A percentile compares a stretch with the other conserved stretches of the same genome.
Evolutionary conservation across 2,113 vertebrate genomes (phyloP).

Genomic region (Megaceryle maxima): DNA sequence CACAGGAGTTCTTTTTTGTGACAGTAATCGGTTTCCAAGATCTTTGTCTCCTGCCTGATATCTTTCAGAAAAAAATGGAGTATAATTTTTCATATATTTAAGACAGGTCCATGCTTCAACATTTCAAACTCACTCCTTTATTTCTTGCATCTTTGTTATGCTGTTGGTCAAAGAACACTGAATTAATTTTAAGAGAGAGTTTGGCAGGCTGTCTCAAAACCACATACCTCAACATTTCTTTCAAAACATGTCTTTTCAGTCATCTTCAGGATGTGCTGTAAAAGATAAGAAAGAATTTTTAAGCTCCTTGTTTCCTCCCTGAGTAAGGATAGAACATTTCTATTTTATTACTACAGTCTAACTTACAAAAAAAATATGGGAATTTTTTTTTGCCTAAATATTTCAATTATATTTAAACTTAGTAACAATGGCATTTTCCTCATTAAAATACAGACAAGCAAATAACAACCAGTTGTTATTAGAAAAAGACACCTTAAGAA

Average conservation of each 20-base stretch:
- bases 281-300: neutral
- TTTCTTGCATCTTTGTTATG: neutral
- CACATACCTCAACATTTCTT: neutral
- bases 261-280: neutral
- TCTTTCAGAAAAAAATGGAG: neutral
- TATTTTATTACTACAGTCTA: neutral
- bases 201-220: neutral
- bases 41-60: neutral
- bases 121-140: neutral
- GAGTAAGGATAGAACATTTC: neutral
- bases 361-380: accelerated
- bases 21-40: neutral
- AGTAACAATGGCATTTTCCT: neutral
- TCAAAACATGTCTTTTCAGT: neutral
- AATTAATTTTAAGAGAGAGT: neutral
- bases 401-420: neutral
- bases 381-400: neutral
- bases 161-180: neutral
- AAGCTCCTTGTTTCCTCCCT: neutral
- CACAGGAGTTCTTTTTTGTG: neutral
- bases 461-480: neutral
- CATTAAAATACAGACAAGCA: neutral
- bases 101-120: neutral
- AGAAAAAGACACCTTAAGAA: neutral
- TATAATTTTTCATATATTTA: neutral